A percentile compares a stretch with the other conserved stretches of the same genome.
These are phyloP conservation scores for Synanthedon formicaeformis DNA, from an alignment of 2,888 invertebrate genomes.

Conservation along the genomic window DNA sequence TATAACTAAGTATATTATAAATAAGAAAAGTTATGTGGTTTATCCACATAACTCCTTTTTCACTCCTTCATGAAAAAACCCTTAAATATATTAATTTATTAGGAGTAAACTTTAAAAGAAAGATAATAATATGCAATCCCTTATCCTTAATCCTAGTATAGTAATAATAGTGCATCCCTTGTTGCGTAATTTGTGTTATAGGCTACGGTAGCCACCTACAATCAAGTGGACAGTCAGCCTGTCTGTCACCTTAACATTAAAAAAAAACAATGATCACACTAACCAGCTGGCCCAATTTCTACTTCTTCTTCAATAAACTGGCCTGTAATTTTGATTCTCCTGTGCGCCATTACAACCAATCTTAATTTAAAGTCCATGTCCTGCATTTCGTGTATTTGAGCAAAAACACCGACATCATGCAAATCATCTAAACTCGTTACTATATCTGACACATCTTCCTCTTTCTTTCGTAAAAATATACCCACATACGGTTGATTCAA, in stretches of 20 bases:
- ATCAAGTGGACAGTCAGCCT: no score
- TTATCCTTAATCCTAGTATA: no score
- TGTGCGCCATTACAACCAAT: constrained; percentile 94
- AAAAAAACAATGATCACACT: constrained; percentile 7
- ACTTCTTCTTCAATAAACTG: constrained; percentile 82
- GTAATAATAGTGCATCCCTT: no score
- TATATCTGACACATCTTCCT: constrained; percentile 89
- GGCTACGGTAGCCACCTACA: no score
- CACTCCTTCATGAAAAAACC: no score
- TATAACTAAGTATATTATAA: no score
- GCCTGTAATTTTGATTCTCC: constrained; percentile 84
- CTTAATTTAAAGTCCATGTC: constrained; percentile 91
- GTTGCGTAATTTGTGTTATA: no score
- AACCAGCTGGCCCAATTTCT: constrained; percentile 70
- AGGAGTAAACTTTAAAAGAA: no score
- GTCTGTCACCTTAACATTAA: not conserved
- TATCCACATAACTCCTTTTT: no score
- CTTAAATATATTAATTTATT: no score
- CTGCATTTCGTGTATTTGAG: constrained; percentile 97
- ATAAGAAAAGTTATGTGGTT: no score
- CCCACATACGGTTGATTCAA: constrained; percentile 98
- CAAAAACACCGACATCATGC: constrained; percentile 93
- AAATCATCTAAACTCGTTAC: constrained; percentile 88
- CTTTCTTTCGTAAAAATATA: constrained; percentile 93
- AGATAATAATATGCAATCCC: not conserved